Percentiles rank a stretch among this genome's conserved stretches.
phyloP scores from a whole-genome alignment of 2,797 vertebrate genomes.

The Mormyrus proboscirostris region DNA sequence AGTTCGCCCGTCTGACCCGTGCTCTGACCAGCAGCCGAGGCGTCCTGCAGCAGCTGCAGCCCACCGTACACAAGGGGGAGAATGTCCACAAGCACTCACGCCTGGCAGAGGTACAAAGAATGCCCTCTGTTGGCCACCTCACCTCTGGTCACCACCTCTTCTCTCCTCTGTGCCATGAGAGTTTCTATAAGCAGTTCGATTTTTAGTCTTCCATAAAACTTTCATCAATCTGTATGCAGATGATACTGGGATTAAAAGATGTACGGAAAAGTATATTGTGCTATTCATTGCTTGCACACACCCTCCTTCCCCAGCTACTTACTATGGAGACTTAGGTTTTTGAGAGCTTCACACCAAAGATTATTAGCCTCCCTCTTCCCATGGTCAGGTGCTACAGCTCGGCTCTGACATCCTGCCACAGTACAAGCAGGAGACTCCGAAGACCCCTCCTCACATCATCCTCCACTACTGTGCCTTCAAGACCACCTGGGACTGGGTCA shows the following conservation, averaged over 20 bases:
- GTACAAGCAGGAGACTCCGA: conserved; percentile 98
- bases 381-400: conserved; percentile 88
- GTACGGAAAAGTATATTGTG: not conserved
- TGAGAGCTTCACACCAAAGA: not conserved
- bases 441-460: conserved; percentile 98
- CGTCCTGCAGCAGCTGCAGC: conserved; percentile 91
- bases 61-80: conserved; percentile 93
- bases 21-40: conserved; percentile 95
- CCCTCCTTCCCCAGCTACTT: not conserved
- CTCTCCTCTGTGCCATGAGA: not conserved
- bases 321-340: not conserved
- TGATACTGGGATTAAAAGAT: not conserved
- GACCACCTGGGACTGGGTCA: conserved; percentile 99
- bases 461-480: conserved; percentile 98
- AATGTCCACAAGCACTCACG: conserved; percentile 96
- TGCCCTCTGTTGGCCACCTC: not conserved
- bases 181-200: not conserved
- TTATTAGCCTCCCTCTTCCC: not conserved
- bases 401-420: conserved; percentile 96
- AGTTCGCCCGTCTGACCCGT: conserved; percentile 93
- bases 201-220: not conserved
- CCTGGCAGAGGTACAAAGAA: conserved; percentile 79
- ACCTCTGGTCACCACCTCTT: not conserved
- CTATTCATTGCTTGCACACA: not conserved
- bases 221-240: not conserved